Evolutionary conservation across 2,113 vertebrate genomes (phyloP).

Genomic region (Henicopernis longicauda): DNA sequence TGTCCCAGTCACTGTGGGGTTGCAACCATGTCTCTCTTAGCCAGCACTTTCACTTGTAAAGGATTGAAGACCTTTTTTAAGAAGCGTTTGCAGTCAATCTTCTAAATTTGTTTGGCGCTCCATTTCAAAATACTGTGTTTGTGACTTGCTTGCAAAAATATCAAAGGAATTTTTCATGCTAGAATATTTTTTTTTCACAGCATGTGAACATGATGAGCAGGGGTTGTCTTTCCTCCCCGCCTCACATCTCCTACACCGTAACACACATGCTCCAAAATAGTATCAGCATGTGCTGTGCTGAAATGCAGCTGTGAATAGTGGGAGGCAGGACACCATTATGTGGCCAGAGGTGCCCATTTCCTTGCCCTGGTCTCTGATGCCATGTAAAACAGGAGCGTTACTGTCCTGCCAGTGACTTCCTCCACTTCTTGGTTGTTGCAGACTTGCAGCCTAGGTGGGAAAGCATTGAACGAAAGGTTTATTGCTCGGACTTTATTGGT

Average conservation of each 20-base stretch:
- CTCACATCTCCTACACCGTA: conserved; percentile 21
- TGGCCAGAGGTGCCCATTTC: not conserved
- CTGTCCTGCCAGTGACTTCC: not conserved
- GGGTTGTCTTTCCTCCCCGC: conserved; percentile 34
- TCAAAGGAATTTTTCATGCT: not conserved
- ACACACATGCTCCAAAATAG: conserved; percentile 21
- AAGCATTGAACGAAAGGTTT: not conserved
- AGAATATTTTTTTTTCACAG: not conserved
- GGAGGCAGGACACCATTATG: not conserved
- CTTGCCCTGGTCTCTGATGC: not conserved
- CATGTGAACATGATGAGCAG: conserved; percentile 23
- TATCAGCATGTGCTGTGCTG: conserved; percentile 5
- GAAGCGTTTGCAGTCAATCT: not conserved
- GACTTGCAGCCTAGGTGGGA: not conserved
- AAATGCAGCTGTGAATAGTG: not conserved
- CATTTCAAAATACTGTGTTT: not conserved
- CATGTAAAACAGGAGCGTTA: not conserved
- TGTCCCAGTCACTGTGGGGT: not conserved
- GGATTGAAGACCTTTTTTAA: not conserved
- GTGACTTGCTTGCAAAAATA: not conserved
- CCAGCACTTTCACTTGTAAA: not conserved
- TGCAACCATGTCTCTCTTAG: not conserved
- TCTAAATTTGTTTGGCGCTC: not conserved
- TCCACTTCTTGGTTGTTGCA: not conserved
- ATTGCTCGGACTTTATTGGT: not conserved